phyloP scores from a whole-genome alignment of 2,797 vertebrate species.

The Sebastes baramenuke region DNA sequence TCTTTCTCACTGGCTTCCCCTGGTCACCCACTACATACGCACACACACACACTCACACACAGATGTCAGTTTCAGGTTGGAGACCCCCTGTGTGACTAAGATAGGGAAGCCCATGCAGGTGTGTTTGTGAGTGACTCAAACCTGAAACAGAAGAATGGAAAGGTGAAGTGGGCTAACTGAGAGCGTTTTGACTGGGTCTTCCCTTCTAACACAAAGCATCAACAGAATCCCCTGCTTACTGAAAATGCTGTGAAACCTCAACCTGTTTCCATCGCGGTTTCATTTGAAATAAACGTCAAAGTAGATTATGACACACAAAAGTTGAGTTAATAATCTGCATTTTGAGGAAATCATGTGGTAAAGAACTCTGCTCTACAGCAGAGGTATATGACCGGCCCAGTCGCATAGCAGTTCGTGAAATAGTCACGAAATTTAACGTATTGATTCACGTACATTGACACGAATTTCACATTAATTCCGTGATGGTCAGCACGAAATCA shows the following conservation, averaged over 20 bases:
- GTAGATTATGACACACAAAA: neutral
- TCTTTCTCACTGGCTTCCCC: constrained; percentile 56
- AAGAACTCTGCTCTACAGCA: neutral
- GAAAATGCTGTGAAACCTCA: constrained; percentile 23
- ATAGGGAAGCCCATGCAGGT: constrained; percentile 77
- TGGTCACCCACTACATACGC: constrained; percentile 43
- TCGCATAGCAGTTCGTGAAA: no score
- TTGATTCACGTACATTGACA: no score
- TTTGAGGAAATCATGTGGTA: neutral
- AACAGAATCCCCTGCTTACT: constrained; percentile 72
- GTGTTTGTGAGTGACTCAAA: constrained; percentile 68
- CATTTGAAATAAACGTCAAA: constrained; percentile 6
- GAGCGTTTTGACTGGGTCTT: constrained; percentile 67
- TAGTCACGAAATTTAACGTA: no score
- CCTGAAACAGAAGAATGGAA: constrained; percentile 68
- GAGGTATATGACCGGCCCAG: neutral
- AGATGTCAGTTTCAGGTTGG: constrained; percentile 62
- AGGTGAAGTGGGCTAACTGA: constrained; percentile 67
- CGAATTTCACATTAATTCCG: no score
- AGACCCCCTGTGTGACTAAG: constrained; percentile 73
- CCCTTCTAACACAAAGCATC: constrained; percentile 57
- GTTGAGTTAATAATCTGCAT: neutral
- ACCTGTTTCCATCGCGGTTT: constrained; percentile 35
- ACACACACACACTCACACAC: neutral
- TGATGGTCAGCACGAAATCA: no score